Conservation (phyloP, 2,113 vertebrate genomes). For the Charina bottae region DNA sequence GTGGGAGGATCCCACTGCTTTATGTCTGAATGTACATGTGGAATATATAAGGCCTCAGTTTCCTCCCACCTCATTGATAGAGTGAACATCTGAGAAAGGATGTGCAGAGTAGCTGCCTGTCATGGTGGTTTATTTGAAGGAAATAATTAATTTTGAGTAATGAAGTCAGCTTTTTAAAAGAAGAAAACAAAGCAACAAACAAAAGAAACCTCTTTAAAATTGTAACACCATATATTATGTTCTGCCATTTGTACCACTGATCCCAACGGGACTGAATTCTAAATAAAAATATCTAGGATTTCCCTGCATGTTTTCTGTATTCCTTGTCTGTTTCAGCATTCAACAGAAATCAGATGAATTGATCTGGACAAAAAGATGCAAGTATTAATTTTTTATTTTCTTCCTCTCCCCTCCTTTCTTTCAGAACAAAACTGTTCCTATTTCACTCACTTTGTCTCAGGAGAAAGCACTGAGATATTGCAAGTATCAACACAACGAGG, state of each 20-base stretch:
- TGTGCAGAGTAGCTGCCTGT: not conserved
- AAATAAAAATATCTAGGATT: not conserved
- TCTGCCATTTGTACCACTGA: too few relatives aligned
- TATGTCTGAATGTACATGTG: not conserved
- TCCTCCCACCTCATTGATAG: not conserved
- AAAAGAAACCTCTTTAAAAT: not conserved
- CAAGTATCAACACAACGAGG: constrained; percentile 94
- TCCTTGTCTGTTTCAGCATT: not conserved
- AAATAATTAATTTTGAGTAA: not conserved
- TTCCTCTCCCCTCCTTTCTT: constrained; percentile 36
- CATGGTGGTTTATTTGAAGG: not conserved
- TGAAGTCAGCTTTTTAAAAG: not conserved
- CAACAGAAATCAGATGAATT: not conserved
- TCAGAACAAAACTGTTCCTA: constrained; percentile 93
- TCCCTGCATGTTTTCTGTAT: not conserved
- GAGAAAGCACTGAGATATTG: constrained; percentile 86
- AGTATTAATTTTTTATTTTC: not conserved
- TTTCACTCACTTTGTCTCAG: constrained; percentile 92
- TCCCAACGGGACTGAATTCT: not conserved
- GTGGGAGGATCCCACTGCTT: not conserved
- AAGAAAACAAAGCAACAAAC: not conserved
- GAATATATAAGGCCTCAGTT: not conserved
- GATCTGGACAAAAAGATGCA: not conserved
- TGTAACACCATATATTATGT: not conserved
- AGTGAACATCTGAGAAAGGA: not conserved